Percentiles rank a stretch among this genome's conserved stretches.
Conservation (phyloP, 2,113 vertebrate genomes). For the Mastomys coucha region DNA sequence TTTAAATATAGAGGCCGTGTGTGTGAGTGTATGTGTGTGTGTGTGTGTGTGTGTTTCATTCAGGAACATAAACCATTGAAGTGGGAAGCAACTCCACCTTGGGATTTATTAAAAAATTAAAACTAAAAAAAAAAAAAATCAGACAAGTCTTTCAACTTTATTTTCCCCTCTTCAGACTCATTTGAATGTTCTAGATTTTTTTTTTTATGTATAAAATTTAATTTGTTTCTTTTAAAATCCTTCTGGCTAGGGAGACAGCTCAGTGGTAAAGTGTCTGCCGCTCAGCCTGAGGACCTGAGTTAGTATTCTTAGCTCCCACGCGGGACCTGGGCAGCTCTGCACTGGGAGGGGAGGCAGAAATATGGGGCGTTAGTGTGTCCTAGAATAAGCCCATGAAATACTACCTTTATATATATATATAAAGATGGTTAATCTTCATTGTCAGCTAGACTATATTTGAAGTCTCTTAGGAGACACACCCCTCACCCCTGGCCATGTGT, state of each 20-base stretch:
- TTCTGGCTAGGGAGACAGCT: neutral
- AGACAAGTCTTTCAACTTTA: neutral
- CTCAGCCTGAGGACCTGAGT: neutral
- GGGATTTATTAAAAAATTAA: too few species aligned
- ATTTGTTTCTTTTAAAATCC: constrained; percentile 38
- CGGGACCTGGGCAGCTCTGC: neutral
- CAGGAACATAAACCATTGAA: too few species aligned
- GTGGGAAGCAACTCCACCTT: too few species aligned
- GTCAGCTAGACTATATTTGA: neutral
- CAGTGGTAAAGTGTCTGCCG: neutral
- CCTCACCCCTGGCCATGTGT: neutral
- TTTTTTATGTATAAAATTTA: neutral
- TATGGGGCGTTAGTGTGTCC: neutral
- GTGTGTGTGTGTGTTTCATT: too few species aligned
- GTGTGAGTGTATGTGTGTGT: too few species aligned
- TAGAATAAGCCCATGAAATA: neutral
- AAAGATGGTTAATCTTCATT: neutral
- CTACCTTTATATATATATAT: neutral
- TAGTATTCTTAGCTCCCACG: neutral
- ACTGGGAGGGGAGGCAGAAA: neutral
- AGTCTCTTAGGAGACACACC: neutral
- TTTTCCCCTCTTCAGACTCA: constrained; percentile 31
- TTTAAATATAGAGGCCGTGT: too few species aligned
- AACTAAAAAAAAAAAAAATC: too few species aligned
- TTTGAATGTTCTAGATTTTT: neutral